Percentiles rank a stretch among this genome's conserved stretches.
Evolutionary conservation across 1,140 invertebrate species (phyloP).

Genomic region (Trachelipus rathkii): DNA sequence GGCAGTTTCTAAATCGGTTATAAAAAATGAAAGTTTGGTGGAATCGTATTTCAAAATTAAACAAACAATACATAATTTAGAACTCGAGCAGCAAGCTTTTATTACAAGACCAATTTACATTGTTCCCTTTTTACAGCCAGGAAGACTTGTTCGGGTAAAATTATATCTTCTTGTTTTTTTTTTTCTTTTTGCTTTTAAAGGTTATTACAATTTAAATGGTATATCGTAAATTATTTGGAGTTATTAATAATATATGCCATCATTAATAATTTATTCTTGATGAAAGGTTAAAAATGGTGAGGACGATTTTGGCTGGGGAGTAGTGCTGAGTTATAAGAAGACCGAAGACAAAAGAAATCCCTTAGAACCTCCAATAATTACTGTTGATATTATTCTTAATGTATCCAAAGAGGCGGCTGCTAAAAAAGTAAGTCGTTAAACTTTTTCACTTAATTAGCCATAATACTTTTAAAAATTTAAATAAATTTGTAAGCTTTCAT

Average conservation of each 20-base stretch:
- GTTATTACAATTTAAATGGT: no score
- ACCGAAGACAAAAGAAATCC: slow-evolving; percentile 54
- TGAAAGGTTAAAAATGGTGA: slow-evolving; percentile 74
- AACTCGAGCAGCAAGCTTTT: slow-evolving; percentile 68
- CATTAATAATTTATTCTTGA: slow-evolving; percentile 5
- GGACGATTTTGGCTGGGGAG: slow-evolving; percentile 92
- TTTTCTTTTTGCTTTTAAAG: no score
- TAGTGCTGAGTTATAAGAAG: slow-evolving; percentile 88
- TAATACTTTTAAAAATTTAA: background rate
- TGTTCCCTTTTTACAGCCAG: slow-evolving; percentile 89
- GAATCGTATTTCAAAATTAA: slow-evolving; percentile 78
- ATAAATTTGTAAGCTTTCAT: background rate
- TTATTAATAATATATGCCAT: no score
- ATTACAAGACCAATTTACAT: slow-evolving; percentile 83
- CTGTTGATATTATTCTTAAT: slow-evolving; percentile 78
- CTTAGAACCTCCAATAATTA: slow-evolving; percentile 55
- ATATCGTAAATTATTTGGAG: no score
- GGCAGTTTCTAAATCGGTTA: slow-evolving; percentile 44
- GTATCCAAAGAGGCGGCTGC: slow-evolving; percentile 60
- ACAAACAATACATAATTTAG: slow-evolving; percentile 70
- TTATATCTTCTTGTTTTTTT: no score
- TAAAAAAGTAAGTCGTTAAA: slow-evolving; percentile 52
- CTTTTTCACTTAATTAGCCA: background rate
- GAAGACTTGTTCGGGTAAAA: slow-evolving; percentile 79
- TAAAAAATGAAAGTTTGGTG: slow-evolving; percentile 68